Evolutionary conservation across 2,888 invertebrate genomes (phyloP), one percentile per base, ranked within the genome.

Genomic region (Chloroclystis v-ata): DNA sequence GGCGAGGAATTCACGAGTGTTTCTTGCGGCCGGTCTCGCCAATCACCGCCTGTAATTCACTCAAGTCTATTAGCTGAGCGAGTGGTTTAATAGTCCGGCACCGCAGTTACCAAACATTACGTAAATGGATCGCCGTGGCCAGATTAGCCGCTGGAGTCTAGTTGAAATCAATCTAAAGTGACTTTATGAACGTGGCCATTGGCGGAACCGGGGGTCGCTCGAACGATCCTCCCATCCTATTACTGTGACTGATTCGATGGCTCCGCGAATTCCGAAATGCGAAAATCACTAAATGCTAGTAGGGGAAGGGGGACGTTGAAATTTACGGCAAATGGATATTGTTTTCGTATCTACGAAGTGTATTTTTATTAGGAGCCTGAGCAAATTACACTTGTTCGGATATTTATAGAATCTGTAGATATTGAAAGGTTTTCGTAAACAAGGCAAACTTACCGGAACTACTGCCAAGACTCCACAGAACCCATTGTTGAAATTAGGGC

Each of bases 21-120:
- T 70, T 65, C 53, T 57, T 58, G 61, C 49, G 54, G 60, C 61
- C 60, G 63, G 52, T 59, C 61, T 60, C 64, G 49, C 59, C 52
- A 47, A 52, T 57, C 57, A 52, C 57, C 60, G 70, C 69, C 69
- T 68, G 70, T 75, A 72, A 73, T 72, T 73, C 69, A 72, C 63
- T 77, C 67, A 70, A 61, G 65, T 64, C 69, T 73, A 75, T 77
- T 75, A 75, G 60, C 59, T 30, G 35, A 35, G 56, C 60, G 59
- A 67, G 62, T 65, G 67, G 58, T 66, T 65, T 72, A 74, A 74
- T 71, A 66, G 64, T 53, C 52, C 51, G 55, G 43, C 49, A 56
- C 68, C 63, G 56, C 70, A 69, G 67, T 72, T 69, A 63, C 65
- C 61, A 68, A 67, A 72, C 66, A 72, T 80, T 75, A 76, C 71